Percentiles rank a stretch among this genome's conserved stretches.
Conservation (phyloP, 2,797 vertebrate genomes). For the Epinephelus malabaricus region DNA sequence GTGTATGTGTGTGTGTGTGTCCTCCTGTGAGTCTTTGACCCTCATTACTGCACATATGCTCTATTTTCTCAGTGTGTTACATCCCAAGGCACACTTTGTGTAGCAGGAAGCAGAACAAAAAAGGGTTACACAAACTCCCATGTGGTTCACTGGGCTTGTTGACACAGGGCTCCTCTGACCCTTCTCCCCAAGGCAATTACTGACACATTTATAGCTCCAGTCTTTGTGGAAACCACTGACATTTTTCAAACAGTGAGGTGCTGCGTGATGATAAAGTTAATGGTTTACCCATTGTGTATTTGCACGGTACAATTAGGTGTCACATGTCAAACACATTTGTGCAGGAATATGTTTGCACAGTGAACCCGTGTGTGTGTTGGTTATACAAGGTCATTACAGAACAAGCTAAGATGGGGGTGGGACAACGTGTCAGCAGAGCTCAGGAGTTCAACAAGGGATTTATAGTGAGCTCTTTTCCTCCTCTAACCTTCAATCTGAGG, state of each 20-base stretch:
- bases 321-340: slow-evolving; percentile 19
- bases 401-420: slow-evolving; percentile 7
- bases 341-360: slow-evolving; percentile 27
- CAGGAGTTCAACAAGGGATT: slow-evolving; percentile 46
- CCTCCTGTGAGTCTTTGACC: slow-evolving; percentile 56
- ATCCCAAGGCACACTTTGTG: slow-evolving; percentile 59
- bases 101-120: slow-evolving; percentile 53
- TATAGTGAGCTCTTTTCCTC: background rate
- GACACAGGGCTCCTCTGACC: slow-evolving; percentile 63
- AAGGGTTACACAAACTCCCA: slow-evolving; percentile 63
- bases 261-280: slow-evolving; percentile 14
- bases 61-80: slow-evolving; percentile 53
- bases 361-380: slow-evolving; percentile 12
- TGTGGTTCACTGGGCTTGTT: slow-evolving; percentile 69
- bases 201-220: slow-evolving; percentile 49
- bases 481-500: slow-evolving; percentile 23
- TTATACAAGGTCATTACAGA: slow-evolving; percentile 43
- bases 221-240: slow-evolving; percentile 25
- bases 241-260: slow-evolving; percentile 25
- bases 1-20: slow-evolving; percentile 13
- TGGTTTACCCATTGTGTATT: slow-evolving; percentile 30
- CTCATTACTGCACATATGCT: slow-evolving; percentile 55
- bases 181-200: slow-evolving; percentile 59
- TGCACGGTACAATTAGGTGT: slow-evolving; percentile 1
- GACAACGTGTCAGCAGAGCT: slow-evolving; percentile 24